phyloP scores from a whole-genome alignment of 2,797 vertebrate genomes.

The Coendou prehensilis region DNA sequence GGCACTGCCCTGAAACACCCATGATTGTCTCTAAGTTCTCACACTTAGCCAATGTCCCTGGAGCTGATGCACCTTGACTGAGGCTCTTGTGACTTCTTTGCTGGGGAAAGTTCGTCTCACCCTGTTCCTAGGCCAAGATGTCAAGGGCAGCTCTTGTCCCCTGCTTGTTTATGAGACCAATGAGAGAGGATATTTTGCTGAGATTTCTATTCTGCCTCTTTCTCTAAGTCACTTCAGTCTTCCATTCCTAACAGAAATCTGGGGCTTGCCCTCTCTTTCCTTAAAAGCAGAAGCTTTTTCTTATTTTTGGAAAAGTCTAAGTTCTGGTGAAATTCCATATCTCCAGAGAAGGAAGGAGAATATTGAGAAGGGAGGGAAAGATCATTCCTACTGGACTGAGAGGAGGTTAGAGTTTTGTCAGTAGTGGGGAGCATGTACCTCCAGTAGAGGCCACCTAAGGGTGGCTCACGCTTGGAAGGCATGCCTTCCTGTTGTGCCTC shows the following conservation, averaged over 20 bases:
- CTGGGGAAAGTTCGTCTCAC: not conserved
- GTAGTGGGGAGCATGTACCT: fast-evolving
- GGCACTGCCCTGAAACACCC: not conserved
- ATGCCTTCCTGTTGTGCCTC: not conserved
- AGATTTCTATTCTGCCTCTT: not conserved
- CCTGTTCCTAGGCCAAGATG: not conserved
- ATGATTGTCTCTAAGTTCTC: not conserved
- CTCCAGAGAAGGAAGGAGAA: not conserved
- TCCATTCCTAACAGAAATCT: not conserved
- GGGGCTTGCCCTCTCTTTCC: not conserved
- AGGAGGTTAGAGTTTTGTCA: not conserved
- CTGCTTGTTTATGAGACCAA: not conserved
- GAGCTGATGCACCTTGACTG: not conserved
- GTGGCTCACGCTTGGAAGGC: not conserved
- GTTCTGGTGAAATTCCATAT: not conserved
- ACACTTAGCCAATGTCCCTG: not conserved
- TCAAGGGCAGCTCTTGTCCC: not conserved
- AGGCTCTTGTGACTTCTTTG: not conserved
- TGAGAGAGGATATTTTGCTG: not conserved
- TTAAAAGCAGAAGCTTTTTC: not conserved
- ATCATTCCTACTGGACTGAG: too few species aligned
- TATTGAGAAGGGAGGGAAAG: not conserved
- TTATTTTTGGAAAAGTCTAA: not conserved
- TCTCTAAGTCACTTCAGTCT: not conserved
- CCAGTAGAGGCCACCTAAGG: fast-evolving